phyloP scores from a whole-genome alignment of 1,140 invertebrate species.

The Gonatopus flavifemur region DNA sequence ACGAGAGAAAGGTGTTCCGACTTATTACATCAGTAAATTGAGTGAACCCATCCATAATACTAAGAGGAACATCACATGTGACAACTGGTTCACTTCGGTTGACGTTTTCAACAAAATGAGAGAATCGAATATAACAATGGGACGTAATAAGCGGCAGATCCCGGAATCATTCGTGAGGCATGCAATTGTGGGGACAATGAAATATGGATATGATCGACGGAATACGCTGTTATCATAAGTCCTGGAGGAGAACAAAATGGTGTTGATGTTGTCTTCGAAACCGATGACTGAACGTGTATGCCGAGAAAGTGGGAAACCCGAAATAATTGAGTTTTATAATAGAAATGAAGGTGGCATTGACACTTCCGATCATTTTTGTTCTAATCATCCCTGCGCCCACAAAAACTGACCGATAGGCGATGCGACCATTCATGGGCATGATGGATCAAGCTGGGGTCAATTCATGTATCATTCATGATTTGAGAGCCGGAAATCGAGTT shows the following conservation, averaged over 20 bases:
- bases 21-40: too few species aligned
- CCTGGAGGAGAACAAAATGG: constrained; percentile 37
- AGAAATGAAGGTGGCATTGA: constrained; percentile 51
- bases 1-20: background rate
- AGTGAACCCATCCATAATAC: too few species aligned
- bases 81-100: too few species aligned
- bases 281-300: too few species aligned
- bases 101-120: too few species aligned
- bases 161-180: constrained; percentile 10
- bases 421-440: constrained; percentile 22
- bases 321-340: too few species aligned
- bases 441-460: constrained; percentile 21
- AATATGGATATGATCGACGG: constrained; percentile 17
- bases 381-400: constrained; percentile 32
- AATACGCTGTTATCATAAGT: constrained; percentile 32
- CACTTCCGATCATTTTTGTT: constrained; percentile 53
- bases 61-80: too few species aligned
- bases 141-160: constrained; percentile 36
- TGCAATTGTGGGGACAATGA: background rate
- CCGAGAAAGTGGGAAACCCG: too few species aligned
- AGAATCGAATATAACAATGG: constrained; percentile 31
- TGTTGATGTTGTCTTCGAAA: constrained; percentile 24
- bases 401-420: constrained; percentile 44
- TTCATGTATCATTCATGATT: constrained; percentile 14
- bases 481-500: too few species aligned